Percentiles rank a stretch among this genome's conserved stretches.
Evolutionary conservation across 2,113 vertebrate species (phyloP).

Genomic region (Tychaedon coryphoeus): DNA sequence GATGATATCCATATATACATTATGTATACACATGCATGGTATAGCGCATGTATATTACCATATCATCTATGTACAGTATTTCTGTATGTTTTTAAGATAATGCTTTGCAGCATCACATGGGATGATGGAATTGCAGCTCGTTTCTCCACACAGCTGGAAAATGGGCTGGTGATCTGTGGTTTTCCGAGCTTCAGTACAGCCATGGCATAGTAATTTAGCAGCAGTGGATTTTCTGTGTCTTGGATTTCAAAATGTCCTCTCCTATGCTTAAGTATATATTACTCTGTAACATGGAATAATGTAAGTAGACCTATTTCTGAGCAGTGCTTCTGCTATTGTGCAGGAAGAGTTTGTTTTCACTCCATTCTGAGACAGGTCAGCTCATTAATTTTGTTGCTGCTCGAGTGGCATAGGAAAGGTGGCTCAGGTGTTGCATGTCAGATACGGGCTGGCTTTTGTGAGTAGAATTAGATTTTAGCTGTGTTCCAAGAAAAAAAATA

Average conservation of each 20-base stretch:
- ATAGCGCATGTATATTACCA: not conserved
- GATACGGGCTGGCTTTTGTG: not conserved
- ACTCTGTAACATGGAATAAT: not conserved
- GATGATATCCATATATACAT: not conserved
- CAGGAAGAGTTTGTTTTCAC: not conserved
- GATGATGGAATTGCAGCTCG: not conserved
- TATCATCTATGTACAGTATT: not conserved
- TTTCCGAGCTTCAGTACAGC: not conserved
- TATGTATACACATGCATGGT: not conserved
- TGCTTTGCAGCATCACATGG: not conserved
- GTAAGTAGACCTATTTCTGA: not conserved
- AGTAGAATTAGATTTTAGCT: not conserved
- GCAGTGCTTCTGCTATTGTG: not conserved
- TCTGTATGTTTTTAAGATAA: not conserved
- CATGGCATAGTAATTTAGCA: not conserved
- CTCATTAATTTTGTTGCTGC: slow-evolving; percentile 32
- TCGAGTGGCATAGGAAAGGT: not conserved
- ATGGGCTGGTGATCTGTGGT: not conserved
- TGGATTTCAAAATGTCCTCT: not conserved
- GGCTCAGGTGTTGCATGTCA: not conserved
- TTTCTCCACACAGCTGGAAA: not conserved
- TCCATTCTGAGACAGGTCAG: slow-evolving; percentile 9
- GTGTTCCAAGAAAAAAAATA: not conserved
- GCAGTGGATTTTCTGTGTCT: not conserved
- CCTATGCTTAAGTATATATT: not conserved